Base-by-base conservation (phyloP, 1,140 invertebrate species). In the Zophobas atratus region DNA sequence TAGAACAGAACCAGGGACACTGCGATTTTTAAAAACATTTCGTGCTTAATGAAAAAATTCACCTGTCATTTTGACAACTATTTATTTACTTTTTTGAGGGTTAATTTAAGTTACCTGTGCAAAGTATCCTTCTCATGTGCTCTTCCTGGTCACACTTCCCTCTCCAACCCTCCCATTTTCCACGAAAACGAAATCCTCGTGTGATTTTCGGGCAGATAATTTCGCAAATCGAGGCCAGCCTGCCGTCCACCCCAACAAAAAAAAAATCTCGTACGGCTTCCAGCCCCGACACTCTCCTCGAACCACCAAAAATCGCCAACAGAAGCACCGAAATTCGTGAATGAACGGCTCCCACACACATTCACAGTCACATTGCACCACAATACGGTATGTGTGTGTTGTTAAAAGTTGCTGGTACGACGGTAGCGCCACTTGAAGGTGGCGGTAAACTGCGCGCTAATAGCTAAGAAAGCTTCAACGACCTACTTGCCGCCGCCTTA, bases 401-500 rank as follows among this genome's bases (percentile, higher is more conserved):
- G 76, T 76, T 71, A 56, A 79, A 46, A 76, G 77, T 56, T 75
- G 70, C 55, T 76, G 63, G 73, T 36, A 53, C 51, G 77, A 79
- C 53, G 48, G 73, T 60, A 79, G 77, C 77, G 77, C 78, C 78
- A 76, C 78, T 76, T 43, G 63, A 70, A 71, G 71, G 77, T 75
- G 77, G 77, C 73, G 49, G 57, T 78, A 51, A 76, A 74, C 70
- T 79, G 78, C 73, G 74, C 63, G 73, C 63, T 55, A 70, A 79
- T 49, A 63, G 63, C 38, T 53, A 67, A 78, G 73, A 74, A 78
- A 79, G 51, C 77, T 75, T 67, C 72, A 51, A 75, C 63, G 77
- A 75, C 78, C 78, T 79, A 79, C 74, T 79, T 79, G 78, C 78
- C 57, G 55, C 56, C 74, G 74, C 53, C 75, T 76, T 72, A 79